Base-by-base conservation (phyloP, 2,113 vertebrate genomes). In the Gnathonemus echidnorhynchus region DNA sequence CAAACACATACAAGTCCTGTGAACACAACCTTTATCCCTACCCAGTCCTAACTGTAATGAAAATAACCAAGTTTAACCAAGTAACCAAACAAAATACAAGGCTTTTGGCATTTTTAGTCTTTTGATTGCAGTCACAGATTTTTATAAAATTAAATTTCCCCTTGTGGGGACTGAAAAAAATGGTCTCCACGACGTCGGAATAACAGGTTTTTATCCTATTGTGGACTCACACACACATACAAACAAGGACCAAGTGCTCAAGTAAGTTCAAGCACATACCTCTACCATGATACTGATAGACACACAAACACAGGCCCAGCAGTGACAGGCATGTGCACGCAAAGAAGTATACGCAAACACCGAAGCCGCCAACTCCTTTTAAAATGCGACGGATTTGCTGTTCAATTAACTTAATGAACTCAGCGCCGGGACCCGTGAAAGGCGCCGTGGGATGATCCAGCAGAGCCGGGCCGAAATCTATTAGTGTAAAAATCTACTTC, bases 341-440 rank as follows among this genome's bases (percentile, higher is more conserved):
- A 52, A 50, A 19, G n/a, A 35, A 5, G 31, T 74, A 19, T 74
- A 53, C 83, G 24, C n/a, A 31, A 5, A 86, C 24, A 35, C 48
- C 1, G 49, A 66, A 89, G 89, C 92, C 92, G 92, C 92, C 94
- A 93, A 93, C 39, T 42, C 53, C 94, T 94, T 94, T 95, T 95
- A 97, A 96, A 95, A 93, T 94, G 94, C 95, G 92, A 93, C 95
- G 93, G 94, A 94, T 94, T 94, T 92, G 86, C 93, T 95, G 94
- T 96, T 97, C 96, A 97, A 96, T 97, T 97, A 97, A 95, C 96
- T 95, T 95, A 95, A 96, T 96, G 95, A 96, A 95, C 94, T 96
- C 96, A 91, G 95, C 95, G 94, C 93, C 94, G 94, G 94, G 95
- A 95, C 94, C 96, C 94, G 96, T 96, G 95, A 96, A 96, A 94